phyloP scores from a whole-genome alignment of 2,888 invertebrate genomes.

The Sinelater perroti region DNA sequence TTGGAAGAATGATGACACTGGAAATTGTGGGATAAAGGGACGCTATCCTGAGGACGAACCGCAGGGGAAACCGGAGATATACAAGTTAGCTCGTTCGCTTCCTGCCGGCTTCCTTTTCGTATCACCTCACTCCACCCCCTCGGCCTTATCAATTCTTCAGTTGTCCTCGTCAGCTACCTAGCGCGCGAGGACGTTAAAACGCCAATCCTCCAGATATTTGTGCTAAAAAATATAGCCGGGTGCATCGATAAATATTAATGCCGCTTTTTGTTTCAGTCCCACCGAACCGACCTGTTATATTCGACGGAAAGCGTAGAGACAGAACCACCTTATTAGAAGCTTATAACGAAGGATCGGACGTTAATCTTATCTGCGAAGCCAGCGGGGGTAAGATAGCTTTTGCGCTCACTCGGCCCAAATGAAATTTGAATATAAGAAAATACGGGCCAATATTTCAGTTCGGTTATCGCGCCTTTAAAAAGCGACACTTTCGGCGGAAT shows the following conservation, averaged over 20 bases:
- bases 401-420: slow-evolving; percentile 21
- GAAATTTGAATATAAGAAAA: slow-evolving; percentile 26
- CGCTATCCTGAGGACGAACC: slow-evolving; percentile 35
- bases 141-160: slow-evolving; percentile 27
- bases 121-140: slow-evolving; percentile 36
- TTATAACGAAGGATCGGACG: slow-evolving; percentile 86
- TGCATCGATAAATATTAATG: slow-evolving; percentile 17
- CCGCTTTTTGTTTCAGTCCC: slow-evolving; percentile 72
- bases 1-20: slow-evolving; percentile 50
- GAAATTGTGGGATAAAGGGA: slow-evolving; percentile 51
- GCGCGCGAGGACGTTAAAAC: slow-evolving; percentile 10
- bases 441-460: slow-evolving; percentile 19
- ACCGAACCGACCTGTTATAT: slow-evolving; percentile 82
- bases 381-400: slow-evolving; percentile 73
- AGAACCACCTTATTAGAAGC: slow-evolving; percentile 79
- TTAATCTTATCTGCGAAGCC: slow-evolving; percentile 83
- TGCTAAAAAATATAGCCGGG: no score
- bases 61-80: slow-evolving; percentile 42
- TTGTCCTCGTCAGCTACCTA: slow-evolving; percentile 24
- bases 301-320: slow-evolving; percentile 80
- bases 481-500: slow-evolving; percentile 19
- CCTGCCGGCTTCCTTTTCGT: slow-evolving; percentile 45
- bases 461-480: slow-evolving; percentile 26
- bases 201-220: slow-evolving; percentile 14
- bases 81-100: slow-evolving; percentile 40